A percentile compares a stretch with the other conserved stretches of the same genome.
Evolutionary conservation across 2,888 invertebrate genomes (phyloP).

Genomic region (Drosophila yooni): DNA sequence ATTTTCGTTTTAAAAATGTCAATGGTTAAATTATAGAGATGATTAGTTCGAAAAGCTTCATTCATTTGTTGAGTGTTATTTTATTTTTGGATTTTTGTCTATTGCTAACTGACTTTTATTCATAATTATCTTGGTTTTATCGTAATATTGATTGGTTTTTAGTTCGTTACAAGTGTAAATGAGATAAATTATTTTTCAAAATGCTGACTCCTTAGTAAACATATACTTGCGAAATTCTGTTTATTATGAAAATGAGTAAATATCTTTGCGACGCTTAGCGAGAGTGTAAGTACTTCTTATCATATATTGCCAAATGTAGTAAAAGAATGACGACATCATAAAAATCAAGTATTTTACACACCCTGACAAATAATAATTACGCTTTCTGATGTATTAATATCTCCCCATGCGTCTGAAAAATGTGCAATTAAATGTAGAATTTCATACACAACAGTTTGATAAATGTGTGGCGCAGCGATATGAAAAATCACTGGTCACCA

Average conservation of each 20-base stretch:
- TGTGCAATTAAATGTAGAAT: conserved; percentile 53
- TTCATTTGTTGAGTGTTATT: not conserved
- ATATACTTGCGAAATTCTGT: not conserved
- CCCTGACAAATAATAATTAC: conserved; percentile 15
- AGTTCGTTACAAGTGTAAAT: not conserved
- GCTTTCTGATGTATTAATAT: conserved; percentile 53
- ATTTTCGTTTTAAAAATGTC: not conserved
- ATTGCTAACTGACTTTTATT: not conserved
- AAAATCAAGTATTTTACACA: conserved; percentile 1
- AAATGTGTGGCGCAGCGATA: conserved; percentile 35
- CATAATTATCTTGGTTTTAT: not conserved
- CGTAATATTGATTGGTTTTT: not conserved
- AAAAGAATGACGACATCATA: not conserved
- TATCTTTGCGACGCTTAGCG: not conserved
- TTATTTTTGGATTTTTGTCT: not conserved
- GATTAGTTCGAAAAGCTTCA: not conserved
- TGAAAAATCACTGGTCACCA: conserved; percentile 28
- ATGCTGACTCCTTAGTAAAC: not conserved
- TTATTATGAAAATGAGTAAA: not conserved
- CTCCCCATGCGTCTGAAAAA: conserved; percentile 39
- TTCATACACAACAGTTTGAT: conserved; percentile 44
- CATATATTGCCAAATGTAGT: not conserved
- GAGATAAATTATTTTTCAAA: not conserved
- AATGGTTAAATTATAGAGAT: not conserved
- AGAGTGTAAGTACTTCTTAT: not conserved